Evolutionary conservation across 2,888 invertebrate species (phyloP).

Genomic region (Rhopalosiphum nymphaeae): DNA sequence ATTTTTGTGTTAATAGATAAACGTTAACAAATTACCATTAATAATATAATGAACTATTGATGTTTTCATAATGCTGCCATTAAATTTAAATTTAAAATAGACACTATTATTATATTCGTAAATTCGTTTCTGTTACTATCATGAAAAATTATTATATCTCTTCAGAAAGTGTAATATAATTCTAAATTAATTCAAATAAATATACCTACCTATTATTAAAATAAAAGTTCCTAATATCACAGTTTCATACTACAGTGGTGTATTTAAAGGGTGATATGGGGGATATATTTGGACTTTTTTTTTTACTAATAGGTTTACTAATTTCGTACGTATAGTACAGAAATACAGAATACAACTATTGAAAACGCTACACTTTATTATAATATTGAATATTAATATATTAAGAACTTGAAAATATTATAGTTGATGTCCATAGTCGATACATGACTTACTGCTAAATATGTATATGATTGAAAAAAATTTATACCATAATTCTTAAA

Average conservation of each 20-base stretch:
- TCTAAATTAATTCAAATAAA: not conserved
- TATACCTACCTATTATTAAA: not conserved
- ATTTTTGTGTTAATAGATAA: not conserved
- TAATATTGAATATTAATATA: too few relatives aligned
- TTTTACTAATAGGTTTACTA: too few relatives aligned
- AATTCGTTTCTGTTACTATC: not conserved
- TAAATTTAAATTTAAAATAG: not conserved
- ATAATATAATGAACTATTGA: not conserved
- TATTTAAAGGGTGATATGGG: too few relatives aligned
- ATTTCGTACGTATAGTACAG: too few relatives aligned
- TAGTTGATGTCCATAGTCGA: too few relatives aligned
- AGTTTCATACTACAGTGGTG: not conserved
- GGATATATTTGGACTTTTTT: too few relatives aligned
- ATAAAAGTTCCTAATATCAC: not conserved
- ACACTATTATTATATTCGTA: not conserved
- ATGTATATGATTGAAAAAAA: too few relatives aligned
- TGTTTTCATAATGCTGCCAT: not conserved
- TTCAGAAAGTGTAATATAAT: not conserved
- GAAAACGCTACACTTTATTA: too few relatives aligned
- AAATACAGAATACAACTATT: too few relatives aligned
- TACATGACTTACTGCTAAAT: too few relatives aligned
- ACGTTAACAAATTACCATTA: not conserved
- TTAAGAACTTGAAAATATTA: too few relatives aligned
- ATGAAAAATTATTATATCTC: not conserved
- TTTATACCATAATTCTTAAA: too few relatives aligned